phyloP scores from a whole-genome alignment of 2,113 vertebrate genomes.

The Himantopus leucocephalus region DNA sequence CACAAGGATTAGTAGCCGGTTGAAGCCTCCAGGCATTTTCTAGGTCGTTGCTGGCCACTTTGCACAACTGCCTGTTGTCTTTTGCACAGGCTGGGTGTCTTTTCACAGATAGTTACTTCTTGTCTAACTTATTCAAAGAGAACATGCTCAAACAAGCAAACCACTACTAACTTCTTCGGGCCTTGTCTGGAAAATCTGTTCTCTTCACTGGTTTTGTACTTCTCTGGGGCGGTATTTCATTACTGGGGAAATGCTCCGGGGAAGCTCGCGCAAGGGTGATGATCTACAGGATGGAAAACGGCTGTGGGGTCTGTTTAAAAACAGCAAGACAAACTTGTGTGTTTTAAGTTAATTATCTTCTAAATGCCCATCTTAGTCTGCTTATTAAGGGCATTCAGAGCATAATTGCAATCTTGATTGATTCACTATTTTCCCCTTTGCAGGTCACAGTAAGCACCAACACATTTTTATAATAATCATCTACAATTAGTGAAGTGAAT shows the following conservation, averaged over 20 bases:
- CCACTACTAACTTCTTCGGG: not conserved
- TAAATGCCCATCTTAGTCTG: not conserved
- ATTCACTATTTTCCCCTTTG: not conserved
- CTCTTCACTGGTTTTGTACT: not conserved
- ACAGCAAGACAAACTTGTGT: not conserved
- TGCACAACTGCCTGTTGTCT: not conserved
- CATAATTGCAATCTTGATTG: constrained; percentile 27
- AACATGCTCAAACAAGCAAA: not conserved
- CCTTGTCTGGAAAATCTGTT: not conserved
- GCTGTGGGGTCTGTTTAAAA: not conserved
- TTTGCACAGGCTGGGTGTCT: not conserved
- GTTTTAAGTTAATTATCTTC: constrained; percentile 31
- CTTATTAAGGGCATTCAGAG: constrained; percentile 3
- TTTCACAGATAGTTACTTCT: not conserved
- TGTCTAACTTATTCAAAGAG: not conserved
- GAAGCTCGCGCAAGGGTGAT: not conserved
- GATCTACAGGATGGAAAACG: not conserved
- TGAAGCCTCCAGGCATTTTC: not conserved
- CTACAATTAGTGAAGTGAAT: constrained; percentile 25
- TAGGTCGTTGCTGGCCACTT: not conserved
- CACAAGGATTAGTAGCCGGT: not conserved
- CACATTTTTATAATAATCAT: constrained; percentile 43
- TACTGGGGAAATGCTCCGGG: not conserved
- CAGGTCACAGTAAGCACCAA: not conserved
- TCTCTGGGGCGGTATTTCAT: not conserved